Conservation (phyloP, 2,888 invertebrate genomes). For the Formica aserva region DNA sequence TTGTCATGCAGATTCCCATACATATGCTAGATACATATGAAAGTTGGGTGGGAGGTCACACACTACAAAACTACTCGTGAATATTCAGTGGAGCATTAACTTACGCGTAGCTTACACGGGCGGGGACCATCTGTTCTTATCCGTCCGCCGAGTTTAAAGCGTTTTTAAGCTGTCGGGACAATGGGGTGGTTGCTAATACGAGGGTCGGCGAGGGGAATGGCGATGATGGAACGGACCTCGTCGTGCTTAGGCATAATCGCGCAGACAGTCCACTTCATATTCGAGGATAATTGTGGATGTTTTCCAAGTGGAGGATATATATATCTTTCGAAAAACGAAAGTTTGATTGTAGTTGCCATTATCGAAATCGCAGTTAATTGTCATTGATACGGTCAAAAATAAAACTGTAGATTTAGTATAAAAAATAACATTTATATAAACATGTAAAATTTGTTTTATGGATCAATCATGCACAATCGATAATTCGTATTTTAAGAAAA, state of each 20-base stretch:
- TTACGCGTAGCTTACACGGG: slow-evolving; percentile 59
- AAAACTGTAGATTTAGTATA: neutral
- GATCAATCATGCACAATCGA: neutral
- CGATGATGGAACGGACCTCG: slow-evolving; percentile 23
- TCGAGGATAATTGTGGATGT: slow-evolving; percentile 15
- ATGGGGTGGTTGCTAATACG: slow-evolving; percentile 20
- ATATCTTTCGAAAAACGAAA: neutral
- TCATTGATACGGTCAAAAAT: neutral
- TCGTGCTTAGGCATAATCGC: slow-evolving; percentile 26
- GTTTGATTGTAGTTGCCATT: neutral
- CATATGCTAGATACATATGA: neutral
- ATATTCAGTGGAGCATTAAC: slow-evolving; percentile 71
- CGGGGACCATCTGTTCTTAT: slow-evolving; percentile 70
- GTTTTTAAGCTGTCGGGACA: slow-evolving; percentile 67
- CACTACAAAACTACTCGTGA: slow-evolving; percentile 62
- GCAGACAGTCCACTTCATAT: slow-evolving; percentile 32
- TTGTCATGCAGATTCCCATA: neutral
- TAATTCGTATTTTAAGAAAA: neutral
- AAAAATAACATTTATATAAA: neutral
- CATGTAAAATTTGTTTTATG: neutral
- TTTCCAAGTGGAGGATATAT: slow-evolving; percentile 8
- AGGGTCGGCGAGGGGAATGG: neutral
- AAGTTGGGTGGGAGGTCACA: neutral
- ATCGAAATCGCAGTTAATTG: neutral
- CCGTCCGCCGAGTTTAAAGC: slow-evolving; percentile 62